phyloP scores from a whole-genome alignment of 2,888 invertebrate species.

The Apotomis betuletana region DNA sequence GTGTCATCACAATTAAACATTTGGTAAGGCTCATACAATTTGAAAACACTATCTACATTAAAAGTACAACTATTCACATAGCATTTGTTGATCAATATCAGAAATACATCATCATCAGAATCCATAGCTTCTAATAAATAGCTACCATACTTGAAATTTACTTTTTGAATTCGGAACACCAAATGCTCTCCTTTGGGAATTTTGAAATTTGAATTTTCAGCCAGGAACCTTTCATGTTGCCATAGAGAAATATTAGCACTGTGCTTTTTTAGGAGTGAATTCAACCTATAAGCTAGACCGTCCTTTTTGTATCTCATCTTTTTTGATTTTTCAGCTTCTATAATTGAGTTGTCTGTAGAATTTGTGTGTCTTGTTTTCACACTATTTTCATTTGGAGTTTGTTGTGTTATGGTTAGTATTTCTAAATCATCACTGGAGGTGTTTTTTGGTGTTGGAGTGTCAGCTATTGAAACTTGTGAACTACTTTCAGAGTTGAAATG shows the following conservation, averaged over 20 bases:
- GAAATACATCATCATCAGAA: conserved; percentile 54
- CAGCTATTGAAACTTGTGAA: conserved; percentile 68
- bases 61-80: conserved; percentile 58
- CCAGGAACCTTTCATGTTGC: conserved; percentile 81
- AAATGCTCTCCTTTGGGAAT: conserved; percentile 65
- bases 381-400: conserved; percentile 45
- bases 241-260: conserved; percentile 75
- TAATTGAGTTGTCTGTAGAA: conserved; percentile 43
- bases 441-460: conserved; percentile 60
- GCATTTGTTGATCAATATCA: conserved; percentile 62
- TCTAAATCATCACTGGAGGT: conserved; percentile 64
- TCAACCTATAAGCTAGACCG: conserved; percentile 73
- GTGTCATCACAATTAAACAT: conserved; percentile 53
- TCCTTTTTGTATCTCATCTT: conserved; percentile 74
- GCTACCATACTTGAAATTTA: conserved; percentile 64
- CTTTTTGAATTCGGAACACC: conserved; percentile 61
- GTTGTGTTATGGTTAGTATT: conserved; percentile 57
- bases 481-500: conserved; percentile 65
- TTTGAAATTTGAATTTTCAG: conserved; percentile 70
- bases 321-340: conserved; percentile 52
- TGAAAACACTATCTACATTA: conserved; percentile 55
- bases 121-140: conserved; percentile 61
- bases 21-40: conserved; percentile 68
- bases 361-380: conserved; percentile 41
- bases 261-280: conserved; percentile 73